Percentiles rank a stretch among this genome's conserved stretches.
These are phyloP conservation scores for Celastrina argiolus DNA, from an alignment of 2,888 invertebrate species.

Conservation along the genomic window DNA sequence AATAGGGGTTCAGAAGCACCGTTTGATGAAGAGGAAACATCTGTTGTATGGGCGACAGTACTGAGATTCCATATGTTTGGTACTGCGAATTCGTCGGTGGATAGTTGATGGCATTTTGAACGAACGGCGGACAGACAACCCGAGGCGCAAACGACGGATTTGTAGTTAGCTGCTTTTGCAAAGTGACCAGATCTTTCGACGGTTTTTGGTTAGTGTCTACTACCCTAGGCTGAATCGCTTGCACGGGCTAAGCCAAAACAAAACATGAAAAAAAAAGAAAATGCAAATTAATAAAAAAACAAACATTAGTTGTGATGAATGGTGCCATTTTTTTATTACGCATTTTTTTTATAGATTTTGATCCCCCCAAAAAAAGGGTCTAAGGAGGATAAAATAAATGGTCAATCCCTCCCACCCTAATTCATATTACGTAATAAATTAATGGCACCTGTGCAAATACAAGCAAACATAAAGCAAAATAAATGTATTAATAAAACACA, in stretches of 20 bases:
- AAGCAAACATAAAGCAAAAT: constrained; percentile 5
- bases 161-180: constrained; percentile 69
- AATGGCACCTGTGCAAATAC: constrained; percentile 22
- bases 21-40: constrained; percentile 69
- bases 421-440: no score
- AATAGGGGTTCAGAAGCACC: constrained; percentile 61
- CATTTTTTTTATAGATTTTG: no score
- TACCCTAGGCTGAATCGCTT: constrained; percentile 75
- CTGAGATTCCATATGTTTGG: constrained; percentile 54
- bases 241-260: constrained; percentile 73
- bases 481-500: not conserved
- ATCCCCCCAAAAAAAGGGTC: no score
- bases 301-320: constrained; percentile 33
- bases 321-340: no score
- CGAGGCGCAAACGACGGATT: constrained; percentile 72
- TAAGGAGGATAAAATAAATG: no score
- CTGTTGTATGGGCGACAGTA: constrained; percentile 67
- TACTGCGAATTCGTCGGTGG: constrained; percentile 49
- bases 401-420: no score
- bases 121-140: constrained; percentile 67
- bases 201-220: constrained; percentile 61
- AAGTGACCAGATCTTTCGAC: constrained; percentile 56
- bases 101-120: constrained; percentile 58
- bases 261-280: constrained; percentile 61
- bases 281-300: constrained; percentile 56